Conservation (phyloP, 2,888 invertebrate species). For the Drosophila paramelanica region DNA sequence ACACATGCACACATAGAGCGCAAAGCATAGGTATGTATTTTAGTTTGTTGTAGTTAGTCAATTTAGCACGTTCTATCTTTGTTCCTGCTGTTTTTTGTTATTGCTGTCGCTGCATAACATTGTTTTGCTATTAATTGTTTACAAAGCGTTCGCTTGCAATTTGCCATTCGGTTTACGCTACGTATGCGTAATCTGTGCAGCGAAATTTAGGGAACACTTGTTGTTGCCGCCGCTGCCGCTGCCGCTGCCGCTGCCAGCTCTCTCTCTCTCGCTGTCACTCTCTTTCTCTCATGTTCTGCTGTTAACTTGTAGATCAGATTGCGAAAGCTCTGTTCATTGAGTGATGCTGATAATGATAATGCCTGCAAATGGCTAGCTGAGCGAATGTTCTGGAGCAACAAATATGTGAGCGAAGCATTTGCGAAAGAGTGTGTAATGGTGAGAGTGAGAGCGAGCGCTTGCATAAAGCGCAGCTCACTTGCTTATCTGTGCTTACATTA, state of each 20-base stretch:
- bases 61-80: constrained; percentile 50
- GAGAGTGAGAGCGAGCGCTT: constrained; percentile 20
- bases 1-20: constrained; percentile 17
- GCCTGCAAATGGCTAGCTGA: constrained; percentile 7
- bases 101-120: constrained; percentile 37
- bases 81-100: constrained; percentile 24
- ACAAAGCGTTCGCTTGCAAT: constrained; percentile 26
- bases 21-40: constrained; percentile 10
- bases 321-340: constrained; percentile 51
- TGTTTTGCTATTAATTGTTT: constrained; percentile 43
- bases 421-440: not conserved
- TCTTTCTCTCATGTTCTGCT: not conserved
- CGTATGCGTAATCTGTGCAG: constrained; percentile 50
- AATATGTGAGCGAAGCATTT: not conserved
- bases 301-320: constrained; percentile 40
- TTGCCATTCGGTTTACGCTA: constrained; percentile 5
- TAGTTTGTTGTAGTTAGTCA: constrained; percentile 40
- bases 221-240: constrained; percentile 23
- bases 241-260: not conserved
- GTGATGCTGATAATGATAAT: constrained; percentile 49
- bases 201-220: constrained; percentile 41
- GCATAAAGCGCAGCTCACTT: constrained; percentile 37
- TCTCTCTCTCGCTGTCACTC: not conserved
- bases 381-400: not conserved
- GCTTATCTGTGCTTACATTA: constrained; percentile 50